Conservation (phyloP, 2,888 invertebrate species). For the Actias luna region DNA sequence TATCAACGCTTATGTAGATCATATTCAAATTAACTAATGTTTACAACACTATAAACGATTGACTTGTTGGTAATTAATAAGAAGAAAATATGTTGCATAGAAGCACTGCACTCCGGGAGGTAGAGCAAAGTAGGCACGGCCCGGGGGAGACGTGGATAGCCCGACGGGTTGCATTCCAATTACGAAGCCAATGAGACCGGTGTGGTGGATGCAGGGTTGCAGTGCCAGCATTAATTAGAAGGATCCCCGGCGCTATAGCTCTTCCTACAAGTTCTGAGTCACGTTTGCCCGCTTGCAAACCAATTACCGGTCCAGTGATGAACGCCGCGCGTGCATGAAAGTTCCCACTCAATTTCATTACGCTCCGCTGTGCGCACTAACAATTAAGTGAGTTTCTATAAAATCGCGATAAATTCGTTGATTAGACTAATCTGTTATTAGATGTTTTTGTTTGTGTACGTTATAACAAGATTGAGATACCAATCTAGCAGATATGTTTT, state of each 20-base stretch:
- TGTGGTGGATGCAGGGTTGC: slow-evolving; percentile 20
- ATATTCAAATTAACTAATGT: too few relatives aligned
- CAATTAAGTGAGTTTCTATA: slow-evolving; percentile 60
- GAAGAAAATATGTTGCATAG: not conserved
- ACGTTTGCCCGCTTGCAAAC: slow-evolving; percentile 57
- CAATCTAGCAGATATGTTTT: slow-evolving; percentile 1
- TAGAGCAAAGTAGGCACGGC: slow-evolving; percentile 20
- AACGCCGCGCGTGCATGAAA: slow-evolving; percentile 63
- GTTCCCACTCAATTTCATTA: slow-evolving; percentile 66
- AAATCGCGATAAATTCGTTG: slow-evolving; percentile 50
- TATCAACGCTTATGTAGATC: too few relatives aligned
- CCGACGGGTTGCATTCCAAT: slow-evolving; percentile 54
- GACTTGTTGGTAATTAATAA: not conserved
- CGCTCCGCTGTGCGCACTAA: slow-evolving; percentile 59
- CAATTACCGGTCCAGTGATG: slow-evolving; percentile 73
- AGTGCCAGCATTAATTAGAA: slow-evolving; percentile 67
- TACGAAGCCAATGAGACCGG: slow-evolving; percentile 37
- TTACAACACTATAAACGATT: not conserved
- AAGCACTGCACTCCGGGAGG: slow-evolving; percentile 9
- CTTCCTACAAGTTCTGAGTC: slow-evolving; percentile 45
- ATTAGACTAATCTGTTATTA: slow-evolving; percentile 35
- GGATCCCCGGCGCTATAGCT: slow-evolving; percentile 55
- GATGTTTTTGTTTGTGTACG: slow-evolving; percentile 11
- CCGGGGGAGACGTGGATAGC: slow-evolving; percentile 37
- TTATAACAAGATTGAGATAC: slow-evolving; percentile 5